phyloP scores from a whole-genome alignment of 2,113 vertebrate genomes.

The Piaya cayana region DNA sequence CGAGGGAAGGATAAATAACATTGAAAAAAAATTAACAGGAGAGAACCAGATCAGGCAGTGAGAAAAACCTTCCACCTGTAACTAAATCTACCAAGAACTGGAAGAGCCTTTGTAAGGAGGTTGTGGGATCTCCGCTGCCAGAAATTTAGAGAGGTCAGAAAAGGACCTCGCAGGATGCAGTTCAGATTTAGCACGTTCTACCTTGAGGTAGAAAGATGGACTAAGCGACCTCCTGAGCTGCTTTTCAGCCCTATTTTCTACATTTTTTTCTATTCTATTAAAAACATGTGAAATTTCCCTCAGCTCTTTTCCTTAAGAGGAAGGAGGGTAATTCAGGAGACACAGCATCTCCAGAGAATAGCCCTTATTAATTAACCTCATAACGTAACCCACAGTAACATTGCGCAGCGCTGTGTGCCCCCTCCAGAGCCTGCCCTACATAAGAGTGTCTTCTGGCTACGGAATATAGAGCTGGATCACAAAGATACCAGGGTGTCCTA shows the following conservation, averaged over 20 bases:
- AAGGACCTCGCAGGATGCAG: not conserved
- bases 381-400: conserved; percentile 59
- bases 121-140: not conserved
- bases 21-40: not conserved
- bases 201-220: conserved; percentile 40
- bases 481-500: conserved; percentile 9
- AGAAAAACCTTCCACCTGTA: conserved; percentile 8
- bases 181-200: conserved; percentile 15
- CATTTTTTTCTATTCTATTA: conserved; percentile 20
- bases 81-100: not conserved
- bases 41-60: not conserved
- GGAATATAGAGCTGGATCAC: conserved; percentile 27
- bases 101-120: not conserved
- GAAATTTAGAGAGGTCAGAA: conserved; percentile 6
- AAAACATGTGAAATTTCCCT: conserved; percentile 53
- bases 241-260: conserved; percentile 66
- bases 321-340: conserved; percentile 64
- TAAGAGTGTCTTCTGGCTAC: not conserved
- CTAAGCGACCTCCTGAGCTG: conserved; percentile 59
- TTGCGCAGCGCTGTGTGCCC: not conserved
- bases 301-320: conserved; percentile 50
- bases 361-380: conserved; percentile 70
- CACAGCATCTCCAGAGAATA: conserved; percentile 38
- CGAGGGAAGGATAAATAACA: not conserved
- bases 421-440: conserved; percentile 57